Evolutionary conservation across 2,888 invertebrate genomes (phyloP).

Genomic region (Tenthredo mesomela): DNA sequence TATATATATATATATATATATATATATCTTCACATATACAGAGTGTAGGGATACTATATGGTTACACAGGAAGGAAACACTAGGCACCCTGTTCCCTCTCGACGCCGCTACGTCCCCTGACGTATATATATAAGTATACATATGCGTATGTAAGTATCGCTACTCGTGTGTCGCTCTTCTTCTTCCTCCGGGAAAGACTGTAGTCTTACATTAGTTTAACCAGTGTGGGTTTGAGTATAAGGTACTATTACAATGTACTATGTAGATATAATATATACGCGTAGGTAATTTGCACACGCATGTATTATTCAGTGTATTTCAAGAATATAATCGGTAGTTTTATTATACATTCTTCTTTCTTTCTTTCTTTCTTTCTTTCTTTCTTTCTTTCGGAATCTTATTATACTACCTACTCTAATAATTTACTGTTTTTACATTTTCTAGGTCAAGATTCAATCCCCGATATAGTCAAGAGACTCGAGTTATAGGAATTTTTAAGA

Average conservation of each 20-base stretch:
- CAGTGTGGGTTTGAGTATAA: not conserved
- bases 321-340: not conserved
- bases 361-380: not conserved
- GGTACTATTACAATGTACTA: not conserved
- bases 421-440: not conserved
- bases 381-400: not conserved
- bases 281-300: not conserved
- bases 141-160: not conserved
- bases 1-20: not conserved
- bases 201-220: not conserved
- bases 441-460: not conserved
- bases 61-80: conserved; percentile 78
- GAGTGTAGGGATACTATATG: conserved; percentile 67
- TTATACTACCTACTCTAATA: not conserved
- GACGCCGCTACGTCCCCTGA: conserved; percentile 47
- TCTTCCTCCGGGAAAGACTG: conserved; percentile 7
- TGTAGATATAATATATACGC: not conserved
- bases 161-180: conserved; percentile 15
- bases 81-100: conserved; percentile 65
- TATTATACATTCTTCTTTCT: not conserved
- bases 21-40: not conserved
- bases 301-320: not conserved
- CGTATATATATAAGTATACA: not conserved
- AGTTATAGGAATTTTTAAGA: too few species aligned
- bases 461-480: too few species aligned